These are phyloP conservation scores for Mythimna vitellina DNA, from an alignment of 2,888 invertebrate genomes.

Conservation along the genomic window DNA sequence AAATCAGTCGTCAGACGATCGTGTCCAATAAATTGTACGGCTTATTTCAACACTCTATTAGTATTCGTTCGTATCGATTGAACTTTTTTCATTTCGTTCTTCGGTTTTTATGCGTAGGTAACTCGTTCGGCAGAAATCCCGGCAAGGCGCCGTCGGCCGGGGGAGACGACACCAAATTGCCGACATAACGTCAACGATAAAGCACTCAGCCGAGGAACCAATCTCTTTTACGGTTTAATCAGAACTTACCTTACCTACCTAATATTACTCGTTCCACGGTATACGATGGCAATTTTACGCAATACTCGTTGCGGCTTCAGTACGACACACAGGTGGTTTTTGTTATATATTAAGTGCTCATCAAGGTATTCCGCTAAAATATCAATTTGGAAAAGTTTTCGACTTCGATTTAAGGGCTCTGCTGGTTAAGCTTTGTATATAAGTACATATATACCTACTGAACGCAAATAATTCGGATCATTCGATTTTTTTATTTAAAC, in stretches of 20 bases:
- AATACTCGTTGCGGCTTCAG: conserved; percentile 64
- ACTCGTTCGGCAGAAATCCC: conserved; percentile 67
- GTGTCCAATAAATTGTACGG: conserved; percentile 39
- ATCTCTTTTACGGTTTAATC: conserved; percentile 90
- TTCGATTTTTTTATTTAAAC: neutral
- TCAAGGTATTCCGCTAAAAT: conserved; percentile 20
- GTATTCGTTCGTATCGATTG: conserved; percentile 57
- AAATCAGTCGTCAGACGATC: conserved; percentile 34
- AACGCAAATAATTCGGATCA: neutral
- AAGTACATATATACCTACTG: too few species aligned
- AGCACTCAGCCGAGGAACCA: conserved; percentile 86
- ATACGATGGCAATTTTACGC: conserved; percentile 76
- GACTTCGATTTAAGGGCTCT: conserved; percentile 3
- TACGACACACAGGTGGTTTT: conserved; percentile 63
- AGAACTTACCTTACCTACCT: conserved; percentile 81
- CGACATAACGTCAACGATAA: conserved; percentile 87
- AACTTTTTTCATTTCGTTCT: conserved; percentile 66
- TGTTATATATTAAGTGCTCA: conserved; percentile 46
- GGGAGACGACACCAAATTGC: conserved; percentile 81
- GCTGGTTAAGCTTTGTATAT: neutral
- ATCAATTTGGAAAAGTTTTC: conserved; percentile 13
- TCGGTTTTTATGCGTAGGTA: conserved; percentile 64
- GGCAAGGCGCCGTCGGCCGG: conserved; percentile 60
- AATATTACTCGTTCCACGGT: conserved; percentile 72
- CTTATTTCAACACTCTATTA: conserved; percentile 55